Conservation (phyloP, 1,140 invertebrate species). For the Nylanderia fulva region DNA sequence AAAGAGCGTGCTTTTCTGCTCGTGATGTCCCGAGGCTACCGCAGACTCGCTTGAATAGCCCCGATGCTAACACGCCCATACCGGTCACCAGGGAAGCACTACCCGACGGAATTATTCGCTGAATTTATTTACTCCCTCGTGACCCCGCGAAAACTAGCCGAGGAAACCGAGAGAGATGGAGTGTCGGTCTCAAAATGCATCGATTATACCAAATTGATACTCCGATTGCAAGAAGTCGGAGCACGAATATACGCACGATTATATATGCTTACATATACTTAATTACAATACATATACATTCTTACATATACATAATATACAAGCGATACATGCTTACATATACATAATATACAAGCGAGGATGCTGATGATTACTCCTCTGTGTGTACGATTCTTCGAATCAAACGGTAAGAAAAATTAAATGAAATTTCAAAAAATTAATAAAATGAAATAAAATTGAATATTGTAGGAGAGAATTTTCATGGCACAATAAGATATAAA, state of each 20-base stretch:
- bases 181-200: conserved; percentile 68
- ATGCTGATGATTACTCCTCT: background rate
- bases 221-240: conserved; percentile 62
- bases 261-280: conserved; percentile 47
- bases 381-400: background rate
- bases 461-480: too few relatives aligned
- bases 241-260: conserved; percentile 46
- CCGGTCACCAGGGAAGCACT: conserved; percentile 71
- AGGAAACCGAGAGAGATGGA: conserved; percentile 39
- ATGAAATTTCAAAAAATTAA: background rate
- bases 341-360: conserved; percentile 21
- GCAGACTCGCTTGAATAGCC: conserved; percentile 78
- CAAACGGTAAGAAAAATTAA: background rate
- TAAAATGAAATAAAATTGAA: too few relatives aligned
- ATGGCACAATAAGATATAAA: too few relatives aligned
- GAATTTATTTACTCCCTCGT: conserved; percentile 79
- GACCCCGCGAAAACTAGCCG: conserved; percentile 73
- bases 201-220: conserved; percentile 69
- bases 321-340: conserved; percentile 15
- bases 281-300: too few relatives aligned
- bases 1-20: conserved; percentile 72
- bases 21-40: conserved; percentile 85
- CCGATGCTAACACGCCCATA: conserved; percentile 78
- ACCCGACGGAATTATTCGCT: conserved; percentile 76
- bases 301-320: too few relatives aligned